Evolutionary conservation across 2,888 invertebrate genomes (phyloP).

Genomic region (Thera britannica): DNA sequence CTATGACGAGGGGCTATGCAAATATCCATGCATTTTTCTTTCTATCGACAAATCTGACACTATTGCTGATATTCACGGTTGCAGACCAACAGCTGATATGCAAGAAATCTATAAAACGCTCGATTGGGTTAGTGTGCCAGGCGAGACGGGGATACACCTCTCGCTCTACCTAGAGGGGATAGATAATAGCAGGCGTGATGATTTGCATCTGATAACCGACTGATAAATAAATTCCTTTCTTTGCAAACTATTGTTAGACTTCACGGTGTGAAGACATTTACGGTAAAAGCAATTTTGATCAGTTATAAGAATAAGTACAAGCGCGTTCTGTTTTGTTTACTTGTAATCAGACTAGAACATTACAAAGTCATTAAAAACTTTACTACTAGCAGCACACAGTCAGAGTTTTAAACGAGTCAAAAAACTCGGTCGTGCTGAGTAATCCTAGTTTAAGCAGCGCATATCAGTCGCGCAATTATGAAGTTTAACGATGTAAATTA

Average conservation of each 20-base stretch:
- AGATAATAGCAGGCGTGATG: slow-evolving; percentile 75
- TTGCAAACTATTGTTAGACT: slow-evolving; percentile 57
- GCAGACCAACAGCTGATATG: slow-evolving; percentile 48
- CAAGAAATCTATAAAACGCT: slow-evolving; percentile 65
- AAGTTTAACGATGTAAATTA: slow-evolving; percentile 64
- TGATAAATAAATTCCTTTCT: slow-evolving; percentile 72
- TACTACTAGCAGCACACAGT: slow-evolving; percentile 7
- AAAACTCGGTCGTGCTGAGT: slow-evolving; percentile 23
- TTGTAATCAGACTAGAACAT: slow-evolving; percentile 24
- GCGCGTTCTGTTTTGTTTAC: slow-evolving; percentile 39
- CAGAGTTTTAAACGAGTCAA: slow-evolving; percentile 20
- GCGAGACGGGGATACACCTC: slow-evolving; percentile 57
- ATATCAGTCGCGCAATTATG: slow-evolving; percentile 54
- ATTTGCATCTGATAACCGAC: slow-evolving; percentile 76
- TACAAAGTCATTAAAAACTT: slow-evolving; percentile 9
- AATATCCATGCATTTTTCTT: slow-evolving; percentile 68
- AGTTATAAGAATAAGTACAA: slow-evolving; percentile 34
- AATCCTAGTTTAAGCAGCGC: slow-evolving; percentile 33
- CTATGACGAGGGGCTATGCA: slow-evolving; percentile 66
- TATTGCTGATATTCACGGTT: slow-evolving; percentile 38
- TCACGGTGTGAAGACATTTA: slow-evolving; percentile 58
- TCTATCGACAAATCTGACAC: slow-evolving; percentile 49
- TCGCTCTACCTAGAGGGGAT: slow-evolving; percentile 68
- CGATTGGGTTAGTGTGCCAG: slow-evolving; percentile 76
- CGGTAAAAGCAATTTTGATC: slow-evolving; percentile 37